These are phyloP conservation scores for Elysia crispata DNA, from an alignment of 2,888 invertebrate genomes.

Conservation along the genomic window DNA sequence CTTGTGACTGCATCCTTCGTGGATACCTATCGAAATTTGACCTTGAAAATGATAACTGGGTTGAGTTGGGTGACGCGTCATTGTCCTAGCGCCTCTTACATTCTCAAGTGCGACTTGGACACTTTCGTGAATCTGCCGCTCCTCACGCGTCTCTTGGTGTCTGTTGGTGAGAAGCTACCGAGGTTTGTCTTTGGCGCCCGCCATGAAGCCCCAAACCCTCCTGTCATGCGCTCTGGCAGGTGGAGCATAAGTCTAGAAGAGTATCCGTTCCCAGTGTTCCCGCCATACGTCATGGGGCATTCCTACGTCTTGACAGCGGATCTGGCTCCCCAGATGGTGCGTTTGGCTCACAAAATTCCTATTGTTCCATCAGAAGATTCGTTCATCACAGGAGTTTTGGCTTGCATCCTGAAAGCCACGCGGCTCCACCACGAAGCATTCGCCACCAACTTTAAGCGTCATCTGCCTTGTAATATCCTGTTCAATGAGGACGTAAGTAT, in stretches of 20 bases:
- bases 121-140: slow-evolving; percentile 47
- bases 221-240: slow-evolving; percentile 55
- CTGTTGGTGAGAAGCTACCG: background rate
- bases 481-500: slow-evolving; percentile 15
- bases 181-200: slow-evolving; percentile 49
- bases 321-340: slow-evolving; percentile 54
- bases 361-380: slow-evolving; percentile 65
- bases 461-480: slow-evolving; percentile 38
- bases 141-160: slow-evolving; percentile 14
- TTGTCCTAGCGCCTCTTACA: slow-evolving; percentile 22
- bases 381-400: slow-evolving; percentile 64
- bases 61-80: slow-evolving; percentile 32
- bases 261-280: slow-evolving; percentile 57
- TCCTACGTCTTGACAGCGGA: slow-evolving; percentile 61
- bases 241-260: slow-evolving; percentile 55
- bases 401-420: slow-evolving; percentile 54
- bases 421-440: slow-evolving; percentile 56
- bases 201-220: slow-evolving; percentile 44
- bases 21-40: slow-evolving; percentile 47
- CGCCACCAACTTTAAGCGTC: slow-evolving; percentile 57
- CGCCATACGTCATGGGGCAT: slow-evolving; percentile 61
- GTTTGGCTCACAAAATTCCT: slow-evolving; percentile 58
- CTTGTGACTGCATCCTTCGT: slow-evolving; percentile 42
- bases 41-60: slow-evolving; percentile 43
- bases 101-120: slow-evolving; percentile 44